phyloP scores from a whole-genome alignment of 2,113 vertebrate genomes.

The Felis catus region F.catus_Fca126_mat1.0 CM031420.1:154752001-154752500 shows the following conservation, averaged over 20 bases:
- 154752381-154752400: background rate
- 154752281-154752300: background rate
- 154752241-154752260: background rate
- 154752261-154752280: background rate
- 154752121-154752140: background rate
- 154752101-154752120: rapidly evolving
- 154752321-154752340: background rate
- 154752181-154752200: rapidly evolving
- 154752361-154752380: background rate
- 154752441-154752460: background rate
- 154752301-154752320: background rate
- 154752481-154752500: background rate
- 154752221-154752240: background rate
- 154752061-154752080: background rate
- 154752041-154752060: background rate
- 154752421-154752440: background rate
- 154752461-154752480: background rate
- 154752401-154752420: background rate
- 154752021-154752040: background rate
- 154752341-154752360: background rate
- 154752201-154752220: no score
- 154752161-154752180: background rate
- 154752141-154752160: background rate
- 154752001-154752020: background rate
- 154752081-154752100: background rate